Percentiles rank a stretch among this genome's conserved stretches.
Evolutionary conservation across 2,888 invertebrate species (phyloP).

Genomic region (Tiphia femorata): DNA sequence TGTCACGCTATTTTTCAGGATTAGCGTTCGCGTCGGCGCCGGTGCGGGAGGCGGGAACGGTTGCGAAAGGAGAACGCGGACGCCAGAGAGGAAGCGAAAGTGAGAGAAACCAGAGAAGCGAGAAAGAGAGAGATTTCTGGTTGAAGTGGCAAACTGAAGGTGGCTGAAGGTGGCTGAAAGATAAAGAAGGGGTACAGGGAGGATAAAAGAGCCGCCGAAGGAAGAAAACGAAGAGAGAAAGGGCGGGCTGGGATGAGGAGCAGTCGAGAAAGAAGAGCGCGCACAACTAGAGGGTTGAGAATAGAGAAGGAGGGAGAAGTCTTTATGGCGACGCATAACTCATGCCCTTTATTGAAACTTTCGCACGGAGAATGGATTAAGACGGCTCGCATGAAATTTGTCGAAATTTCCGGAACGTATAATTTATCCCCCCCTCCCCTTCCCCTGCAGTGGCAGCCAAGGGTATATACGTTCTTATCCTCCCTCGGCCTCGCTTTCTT

Average conservation of each 20-base stretch:
- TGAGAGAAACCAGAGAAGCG: constrained; percentile 16
- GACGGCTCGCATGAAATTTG: constrained; percentile 57
- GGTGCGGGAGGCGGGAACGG: constrained; percentile 28
- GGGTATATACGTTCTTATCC: not conserved
- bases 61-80: constrained; percentile 18
- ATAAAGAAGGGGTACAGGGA: constrained; percentile 6
- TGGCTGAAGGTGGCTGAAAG: constrained; percentile 8
- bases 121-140: constrained; percentile 6
- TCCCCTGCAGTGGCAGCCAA: constrained; percentile 11
- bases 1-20: constrained; percentile 58
- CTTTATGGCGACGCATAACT: constrained; percentile 61
- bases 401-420: constrained; percentile 51
- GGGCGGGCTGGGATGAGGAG: constrained; percentile 6
- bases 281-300: constrained; percentile 19
- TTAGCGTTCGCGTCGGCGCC: constrained; percentile 52
- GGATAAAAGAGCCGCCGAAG: constrained; percentile 1
- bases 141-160: constrained; percentile 4
- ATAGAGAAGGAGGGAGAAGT: constrained; percentile 45
- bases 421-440: constrained; percentile 42
- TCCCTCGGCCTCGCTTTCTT: too few relatives aligned
- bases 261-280: constrained; percentile 4
- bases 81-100: not conserved
- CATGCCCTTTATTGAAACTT: constrained; percentile 62
- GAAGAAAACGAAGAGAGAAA: constrained; percentile 7
- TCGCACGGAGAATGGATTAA: constrained; percentile 56